Base-by-base conservation (phyloP, 2,888 invertebrate genomes). In the Lycaena phlaeas region DNA sequence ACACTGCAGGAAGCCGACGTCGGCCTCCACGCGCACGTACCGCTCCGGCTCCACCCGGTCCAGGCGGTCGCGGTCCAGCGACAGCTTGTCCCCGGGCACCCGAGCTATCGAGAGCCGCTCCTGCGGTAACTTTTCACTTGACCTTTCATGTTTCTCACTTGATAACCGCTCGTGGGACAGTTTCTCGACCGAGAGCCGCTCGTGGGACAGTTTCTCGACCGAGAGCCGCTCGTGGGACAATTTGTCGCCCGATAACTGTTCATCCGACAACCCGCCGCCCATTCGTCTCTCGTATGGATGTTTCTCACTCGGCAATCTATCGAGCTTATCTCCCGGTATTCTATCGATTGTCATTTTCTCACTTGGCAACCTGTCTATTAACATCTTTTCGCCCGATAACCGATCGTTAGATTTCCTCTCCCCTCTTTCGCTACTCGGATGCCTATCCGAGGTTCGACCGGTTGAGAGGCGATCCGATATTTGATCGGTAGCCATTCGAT, bases 11-110 rank as follows among this genome's bases (percentile, higher is more conserved):
- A 76, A 75, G 0, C 81, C 81, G 10, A 82, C 79, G 27, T 82
- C 82, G 4, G 82, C 82, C 47, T 84, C 82, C 0, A 81, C 82
- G 15, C 68, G 54, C 18, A 81, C 67, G 47, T 64, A 79, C 14
- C 63, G 50, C 41, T 61, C 61, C 44, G 53, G 41, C 17, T 44
- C 45, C 28, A 50, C 45, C 43, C 46, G 65, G 50, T 48, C 69
- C 29, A 59, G 50, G 18, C 61, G 48, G 29, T 58, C 58, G 38
- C 64, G 51, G 3, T 64, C 64, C 22, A 60, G 48, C 15, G 54
- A 42, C 47, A 59, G 34, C 49, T 69, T 72, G 39, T 67, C 70
- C 14, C 62, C 64, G 2, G 64, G 50, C 42, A 70, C 14, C 36
- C 54, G 49, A 14, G 56, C 58, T 25, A 48, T 43, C 15, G 45